Conservation (phyloP, 64 coral and sea anemone species). For the Pocillopora verrucosa region DNA sequence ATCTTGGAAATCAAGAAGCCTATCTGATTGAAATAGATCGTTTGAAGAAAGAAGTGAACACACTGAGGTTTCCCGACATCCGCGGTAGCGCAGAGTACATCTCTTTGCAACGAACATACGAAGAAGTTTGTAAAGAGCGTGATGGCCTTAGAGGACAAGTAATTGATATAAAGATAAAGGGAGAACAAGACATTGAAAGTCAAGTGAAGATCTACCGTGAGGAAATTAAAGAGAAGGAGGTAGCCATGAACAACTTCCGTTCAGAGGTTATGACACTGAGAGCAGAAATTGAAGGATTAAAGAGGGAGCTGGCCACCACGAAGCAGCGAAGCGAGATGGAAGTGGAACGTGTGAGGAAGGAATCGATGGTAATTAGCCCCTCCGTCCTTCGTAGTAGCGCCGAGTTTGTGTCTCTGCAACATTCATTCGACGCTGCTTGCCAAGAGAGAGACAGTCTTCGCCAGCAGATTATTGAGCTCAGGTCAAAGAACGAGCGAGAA, state of each 20-base stretch:
- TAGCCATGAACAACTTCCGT: neutral
- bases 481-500: conserved; percentile 36
- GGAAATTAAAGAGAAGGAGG: neutral
- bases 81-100: neutral
- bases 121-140: conserved; percentile 56
- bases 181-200: conserved; percentile 27
- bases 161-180: conserved; percentile 45
- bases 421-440: conserved; percentile 32
- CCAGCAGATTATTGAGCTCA: conserved; percentile 42
- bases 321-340: conserved; percentile 16
- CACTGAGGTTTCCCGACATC: neutral
- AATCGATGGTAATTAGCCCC: conserved; percentile 24
- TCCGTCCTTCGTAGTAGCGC: neutral
- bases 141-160: conserved; percentile 32
- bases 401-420: neutral
- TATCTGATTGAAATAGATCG: neutral
- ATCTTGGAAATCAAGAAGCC: conserved; percentile 1
- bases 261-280: neutral
- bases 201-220: conserved; percentile 20
- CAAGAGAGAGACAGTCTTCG: conserved; percentile 37
- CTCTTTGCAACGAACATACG: neutral
- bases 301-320: neutral
- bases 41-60: neutral
- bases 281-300: conserved; percentile 3
- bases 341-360: neutral